Base-by-base conservation (phyloP, 2,888 invertebrate species). In the Hydriomena furcata region DNA sequence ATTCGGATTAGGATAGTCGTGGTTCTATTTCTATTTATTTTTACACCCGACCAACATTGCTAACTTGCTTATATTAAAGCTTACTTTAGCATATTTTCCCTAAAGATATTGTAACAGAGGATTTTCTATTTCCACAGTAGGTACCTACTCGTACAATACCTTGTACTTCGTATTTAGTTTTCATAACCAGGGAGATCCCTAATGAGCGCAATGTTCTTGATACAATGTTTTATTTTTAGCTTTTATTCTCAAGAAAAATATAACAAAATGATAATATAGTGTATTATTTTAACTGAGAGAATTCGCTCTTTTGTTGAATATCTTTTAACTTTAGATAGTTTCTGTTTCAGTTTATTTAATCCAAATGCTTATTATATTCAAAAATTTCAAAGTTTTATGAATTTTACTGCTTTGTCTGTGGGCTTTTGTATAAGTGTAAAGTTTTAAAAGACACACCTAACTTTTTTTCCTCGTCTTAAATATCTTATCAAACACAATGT, bases 191-290 rank as follows among this genome's bases (percentile, higher is more conserved):
- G 21, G 25, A 11, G 11, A 23, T 30, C 31, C 36, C 10, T 52
- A 50, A 50, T 46, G 42, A 55, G 48, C 32, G 36, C 42, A 43
- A 52, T 27, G 47, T 48, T 55, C 42, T 37, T 35, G 32, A 38
- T 36, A 37, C 37, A 45, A 45, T 48, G 38, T 52, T 54, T 52
- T 44, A 36, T 54, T 52, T 60, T 43, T 46, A 36, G 38, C 46
- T 55, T 42, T 48, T 24, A 31, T 49, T 50, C 30, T 23, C 44
- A 35, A 34, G 42, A 53, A 55, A 52, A 48, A 52, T 54, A 50
- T n/a, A n/a, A n/a, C 47, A 28, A 13, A 31, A 28, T 20, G 27
- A 43, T 57, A 44, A 47, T 44, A 45, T 59, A n/a, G n/a, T n/a
- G n/a, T n/a, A n/a, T n/a, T n/a, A n/a, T n/a, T 54, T 49, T 40